Percentiles rank a stretch among this genome's conserved stretches.
phyloP scores from a whole-genome alignment of 2,113 vertebrate species.

The Carettochelys insculpta region DNA sequence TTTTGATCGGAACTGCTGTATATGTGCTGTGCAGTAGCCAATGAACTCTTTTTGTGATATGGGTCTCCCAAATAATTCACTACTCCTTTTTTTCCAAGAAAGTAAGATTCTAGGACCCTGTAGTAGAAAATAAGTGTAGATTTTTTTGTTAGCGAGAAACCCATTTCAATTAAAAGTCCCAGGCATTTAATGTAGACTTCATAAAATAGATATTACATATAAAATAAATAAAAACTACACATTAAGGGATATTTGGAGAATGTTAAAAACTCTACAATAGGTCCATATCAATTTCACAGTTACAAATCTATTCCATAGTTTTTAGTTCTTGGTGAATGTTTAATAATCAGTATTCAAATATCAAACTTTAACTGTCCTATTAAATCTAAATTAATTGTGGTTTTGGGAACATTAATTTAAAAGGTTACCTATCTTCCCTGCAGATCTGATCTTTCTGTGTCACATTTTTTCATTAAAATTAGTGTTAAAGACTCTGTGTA shows the following conservation, averaged over 20 bases:
- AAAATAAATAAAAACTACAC: constrained; percentile 62
- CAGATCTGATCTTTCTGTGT: constrained; percentile 71
- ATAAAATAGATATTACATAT: constrained; percentile 58
- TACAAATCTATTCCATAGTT: constrained; percentile 68
- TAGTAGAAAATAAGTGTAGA: not conserved
- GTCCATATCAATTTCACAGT: constrained; percentile 50
- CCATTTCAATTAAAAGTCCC: constrained; percentile 17
- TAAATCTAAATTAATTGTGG: constrained; percentile 79
- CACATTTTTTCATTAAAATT: constrained; percentile 68
- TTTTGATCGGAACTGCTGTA: constrained; percentile 19
- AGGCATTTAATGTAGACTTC: constrained; percentile 65
- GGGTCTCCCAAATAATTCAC: not conserved
- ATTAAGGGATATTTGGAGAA: constrained; percentile 60
- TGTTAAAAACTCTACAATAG: constrained; percentile 17
- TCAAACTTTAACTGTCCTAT: constrained; percentile 72
- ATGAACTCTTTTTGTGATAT: constrained; percentile 18
- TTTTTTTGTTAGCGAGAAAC: constrained; percentile 8
- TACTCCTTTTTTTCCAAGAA: not conserved
- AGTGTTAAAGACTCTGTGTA: constrained; percentile 53
- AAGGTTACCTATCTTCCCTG: constrained; percentile 69
- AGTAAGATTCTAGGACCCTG: not conserved
- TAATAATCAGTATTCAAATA: constrained; percentile 73
- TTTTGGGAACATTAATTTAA: constrained; percentile 75
- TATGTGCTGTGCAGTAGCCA: not conserved
- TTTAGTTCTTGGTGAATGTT: constrained; percentile 66